Conservation (phyloP, 1,140 invertebrate genomes). For the Trachelipus rathkii region DNA sequence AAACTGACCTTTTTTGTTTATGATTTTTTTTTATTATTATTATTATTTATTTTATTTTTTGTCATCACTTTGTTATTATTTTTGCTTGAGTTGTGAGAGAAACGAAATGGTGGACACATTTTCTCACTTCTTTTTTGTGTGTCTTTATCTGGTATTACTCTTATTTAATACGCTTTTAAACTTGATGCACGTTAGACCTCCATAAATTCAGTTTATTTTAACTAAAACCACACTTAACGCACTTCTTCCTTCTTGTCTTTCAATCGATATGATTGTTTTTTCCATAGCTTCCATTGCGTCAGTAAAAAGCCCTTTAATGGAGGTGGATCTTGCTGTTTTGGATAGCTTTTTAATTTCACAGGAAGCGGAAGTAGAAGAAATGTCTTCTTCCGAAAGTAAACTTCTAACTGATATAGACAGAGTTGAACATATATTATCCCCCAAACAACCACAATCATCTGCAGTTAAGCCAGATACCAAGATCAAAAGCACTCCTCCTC, state of each 20-base stretch:
- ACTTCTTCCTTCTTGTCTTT: conserved; percentile 22
- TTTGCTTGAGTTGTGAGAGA: too few relatives aligned
- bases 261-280: conserved; percentile 34
- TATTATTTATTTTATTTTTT: too few relatives aligned
- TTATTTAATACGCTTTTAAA: too few relatives aligned
- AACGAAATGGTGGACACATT: too few relatives aligned
- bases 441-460: background rate
- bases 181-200: too few relatives aligned
- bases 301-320: conserved; percentile 31
- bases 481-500: background rate
- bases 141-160: too few relatives aligned
- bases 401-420: background rate
- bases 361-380: conserved; percentile 39
- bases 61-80: too few relatives aligned
- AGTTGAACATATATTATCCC: background rate
- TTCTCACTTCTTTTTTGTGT: too few relatives aligned
- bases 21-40: too few relatives aligned
- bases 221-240: background rate
- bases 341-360: conserved; percentile 35
- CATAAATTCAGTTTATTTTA: background rate
- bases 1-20: too few relatives aligned
- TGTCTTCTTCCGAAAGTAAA: conserved; percentile 22
- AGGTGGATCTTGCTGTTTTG: conserved; percentile 38
- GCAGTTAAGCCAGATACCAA: background rate
- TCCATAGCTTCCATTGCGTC: conserved; percentile 32